These are phyloP conservation scores for Conchocele bisecta DNA, from an alignment of 2,888 invertebrate species.

Conservation along the genomic window DNA sequence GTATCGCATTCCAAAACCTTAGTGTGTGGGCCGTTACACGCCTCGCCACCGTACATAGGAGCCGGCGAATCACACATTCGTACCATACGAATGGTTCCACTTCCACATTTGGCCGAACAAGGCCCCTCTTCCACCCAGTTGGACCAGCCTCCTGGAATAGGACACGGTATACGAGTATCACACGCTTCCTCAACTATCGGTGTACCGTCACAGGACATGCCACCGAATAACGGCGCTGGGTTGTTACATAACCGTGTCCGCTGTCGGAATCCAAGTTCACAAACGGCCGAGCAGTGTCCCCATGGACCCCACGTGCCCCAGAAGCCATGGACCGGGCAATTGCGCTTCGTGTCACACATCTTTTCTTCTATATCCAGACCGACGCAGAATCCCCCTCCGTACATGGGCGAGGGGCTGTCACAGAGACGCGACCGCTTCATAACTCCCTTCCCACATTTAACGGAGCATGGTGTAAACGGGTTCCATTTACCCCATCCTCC, in stretches of 20 bases:
- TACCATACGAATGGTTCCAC: conserved; percentile 6
- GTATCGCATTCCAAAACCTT: conserved; percentile 20
- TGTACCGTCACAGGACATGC: conserved; percentile 38
- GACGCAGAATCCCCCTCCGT: conserved; percentile 15
- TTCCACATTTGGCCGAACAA: conserved; percentile 22
- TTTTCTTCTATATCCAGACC: conserved; percentile 20
- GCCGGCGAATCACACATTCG: conserved; percentile 28
- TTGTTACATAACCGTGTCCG: conserved; percentile 38
- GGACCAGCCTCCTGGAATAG: conserved; percentile 47
- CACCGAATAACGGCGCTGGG: conserved; percentile 51
- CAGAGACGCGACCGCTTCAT: conserved; percentile 19
- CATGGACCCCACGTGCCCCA: conserved; percentile 21
- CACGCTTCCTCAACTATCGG: conserved; percentile 25
- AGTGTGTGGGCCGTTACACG: conserved; percentile 11
- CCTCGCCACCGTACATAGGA: conserved; percentile 11
- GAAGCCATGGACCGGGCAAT: conserved; percentile 26
- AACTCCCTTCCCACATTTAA: conserved; percentile 25
- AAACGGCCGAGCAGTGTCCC: conserved; percentile 6
- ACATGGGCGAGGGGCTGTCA: conserved; percentile 22
- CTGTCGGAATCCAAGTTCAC: conserved; percentile 27
- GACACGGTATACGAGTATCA: conserved; percentile 38
- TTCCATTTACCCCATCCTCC: conserved; percentile 41
- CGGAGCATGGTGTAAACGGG: conserved; percentile 11
- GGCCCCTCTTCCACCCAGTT: conserved; percentile 18
- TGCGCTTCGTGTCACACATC: conserved; percentile 6